phyloP scores from a whole-genome alignment of 2,113 vertebrate species.

The Cygnus buccinator region DNA sequence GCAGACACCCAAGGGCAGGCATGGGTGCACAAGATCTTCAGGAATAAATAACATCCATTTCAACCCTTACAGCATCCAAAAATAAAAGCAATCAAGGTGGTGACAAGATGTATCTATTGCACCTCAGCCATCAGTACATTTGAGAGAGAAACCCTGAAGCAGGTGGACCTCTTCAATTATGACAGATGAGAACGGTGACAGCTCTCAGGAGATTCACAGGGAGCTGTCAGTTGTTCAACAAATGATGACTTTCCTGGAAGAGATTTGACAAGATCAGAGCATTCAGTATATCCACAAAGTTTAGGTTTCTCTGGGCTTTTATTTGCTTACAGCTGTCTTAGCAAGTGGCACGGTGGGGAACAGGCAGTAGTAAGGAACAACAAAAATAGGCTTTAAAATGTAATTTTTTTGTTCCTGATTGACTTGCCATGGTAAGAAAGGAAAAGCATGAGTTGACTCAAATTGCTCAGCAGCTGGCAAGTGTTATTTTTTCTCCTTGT shows the following conservation, averaged over 20 bases:
- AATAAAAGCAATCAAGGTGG: slow-evolving; percentile 15
- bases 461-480: not conserved
- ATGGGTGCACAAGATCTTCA: not conserved
- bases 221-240: slow-evolving; percentile 43
- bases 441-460: not conserved
- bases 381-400: not conserved
- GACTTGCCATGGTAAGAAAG: not conserved
- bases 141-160: slow-evolving; percentile 50
- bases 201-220: slow-evolving; percentile 30
- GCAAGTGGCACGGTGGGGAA: not conserved
- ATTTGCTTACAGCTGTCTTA: slow-evolving; percentile 6
- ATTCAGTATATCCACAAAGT: slow-evolving; percentile 32
- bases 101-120: slow-evolving; percentile 44
- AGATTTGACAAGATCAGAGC: slow-evolving; percentile 60
- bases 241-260: slow-evolving; percentile 58
- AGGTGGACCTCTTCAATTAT: slow-evolving; percentile 63
- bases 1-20: not conserved
- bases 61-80: slow-evolving; percentile 35
- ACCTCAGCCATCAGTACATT: slow-evolving; percentile 32
- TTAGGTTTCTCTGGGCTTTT: slow-evolving; percentile 52
- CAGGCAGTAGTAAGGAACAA: no score
- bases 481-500: not conserved
- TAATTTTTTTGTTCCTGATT: not conserved
- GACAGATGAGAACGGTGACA: slow-evolving; percentile 60
- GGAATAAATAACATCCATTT: not conserved